Percentiles rank a stretch among this genome's conserved stretches.
Evolutionary conservation across 2,113 vertebrate species (phyloP).

Genomic region (Syngnathus floridae): DNA sequence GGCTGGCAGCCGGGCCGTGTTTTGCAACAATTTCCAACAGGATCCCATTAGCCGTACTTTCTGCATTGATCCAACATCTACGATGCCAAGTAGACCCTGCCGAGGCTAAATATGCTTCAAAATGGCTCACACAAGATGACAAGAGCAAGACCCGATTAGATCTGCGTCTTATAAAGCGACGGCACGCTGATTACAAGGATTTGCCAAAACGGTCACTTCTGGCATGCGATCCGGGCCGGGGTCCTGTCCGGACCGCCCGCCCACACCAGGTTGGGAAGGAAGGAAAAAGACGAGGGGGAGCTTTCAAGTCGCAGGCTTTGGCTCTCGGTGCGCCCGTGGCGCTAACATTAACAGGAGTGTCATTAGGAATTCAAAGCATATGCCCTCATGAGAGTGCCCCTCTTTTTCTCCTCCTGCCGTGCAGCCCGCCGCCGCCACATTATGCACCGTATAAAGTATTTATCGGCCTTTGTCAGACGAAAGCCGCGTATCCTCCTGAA

Average conservation of each 20-base stretch:
- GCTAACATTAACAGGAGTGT: conserved; percentile 67
- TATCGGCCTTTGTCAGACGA: conserved; percentile 73
- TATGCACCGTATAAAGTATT: conserved; percentile 77
- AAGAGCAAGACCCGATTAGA: conserved; percentile 65
- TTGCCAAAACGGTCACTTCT: conserved; percentile 66
- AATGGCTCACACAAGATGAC: conserved; percentile 56
- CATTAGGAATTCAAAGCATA: conserved; percentile 77
- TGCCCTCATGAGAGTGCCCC: conserved; percentile 67
- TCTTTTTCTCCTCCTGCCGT: conserved; percentile 55
- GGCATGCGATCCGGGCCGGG: conserved; percentile 61
- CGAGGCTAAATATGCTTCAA: conserved; percentile 64
- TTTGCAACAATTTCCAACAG: conserved; percentile 63
- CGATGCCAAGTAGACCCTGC: conserved; percentile 63
- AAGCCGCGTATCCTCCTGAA: conserved; percentile 54
- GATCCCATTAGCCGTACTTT: conserved; percentile 57
- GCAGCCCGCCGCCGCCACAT: conserved; percentile 47
- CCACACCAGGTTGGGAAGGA: not conserved
- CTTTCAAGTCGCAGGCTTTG: conserved; percentile 48
- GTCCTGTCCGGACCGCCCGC: conserved; percentile 44
- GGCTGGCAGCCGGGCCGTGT: conserved; percentile 58
- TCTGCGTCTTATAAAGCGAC: conserved; percentile 61
- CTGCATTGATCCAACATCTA: conserved; percentile 69
- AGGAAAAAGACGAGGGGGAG: conserved; percentile 25
- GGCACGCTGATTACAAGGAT: conserved; percentile 66
- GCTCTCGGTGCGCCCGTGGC: conserved; percentile 57